A percentile compares a stretch with the other conserved stretches of the same genome.
Conservation (phyloP, 2,888 invertebrate species). For the Metacarcinus magister region DNA sequence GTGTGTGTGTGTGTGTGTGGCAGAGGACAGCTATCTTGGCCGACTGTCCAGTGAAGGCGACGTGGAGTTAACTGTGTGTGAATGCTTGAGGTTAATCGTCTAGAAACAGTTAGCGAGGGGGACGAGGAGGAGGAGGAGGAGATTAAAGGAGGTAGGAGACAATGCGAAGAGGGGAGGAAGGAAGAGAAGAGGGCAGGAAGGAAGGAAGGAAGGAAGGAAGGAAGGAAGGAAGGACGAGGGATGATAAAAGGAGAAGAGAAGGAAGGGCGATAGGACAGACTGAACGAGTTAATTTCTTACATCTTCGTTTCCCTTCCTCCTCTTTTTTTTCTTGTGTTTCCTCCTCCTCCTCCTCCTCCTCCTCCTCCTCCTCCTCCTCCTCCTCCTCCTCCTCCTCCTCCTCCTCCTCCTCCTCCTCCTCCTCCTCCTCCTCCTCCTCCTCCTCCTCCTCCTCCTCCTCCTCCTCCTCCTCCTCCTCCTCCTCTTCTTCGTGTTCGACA, state of each 20-base stretch:
- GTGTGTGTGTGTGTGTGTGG: conserved; percentile 4
- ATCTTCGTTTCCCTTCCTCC: background rate
- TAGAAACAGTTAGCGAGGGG: background rate
- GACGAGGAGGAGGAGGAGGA: conserved; percentile 6
- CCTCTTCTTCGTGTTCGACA: background rate
- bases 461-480: background rate
- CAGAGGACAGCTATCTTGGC: background rate
- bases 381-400: conserved; percentile 12
- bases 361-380: background rate
- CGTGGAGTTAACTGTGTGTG: conserved; percentile 11
- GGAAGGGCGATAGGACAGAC: background rate
- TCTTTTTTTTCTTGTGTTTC: background rate
- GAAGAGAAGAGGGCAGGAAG: background rate
- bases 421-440: background rate
- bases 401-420: background rate
- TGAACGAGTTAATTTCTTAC: background rate
- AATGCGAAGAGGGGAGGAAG: background rate
- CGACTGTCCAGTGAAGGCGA: background rate
- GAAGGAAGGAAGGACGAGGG: background rate
- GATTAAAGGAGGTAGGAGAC: background rate
- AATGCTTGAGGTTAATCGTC: conserved; percentile 15
- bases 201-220: background rate
- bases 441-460: background rate
- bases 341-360: background rate
- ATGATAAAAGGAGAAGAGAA: background rate